phyloP scores from a whole-genome alignment of 1,140 invertebrate species.

The Drosophila kohkoa region DNA sequence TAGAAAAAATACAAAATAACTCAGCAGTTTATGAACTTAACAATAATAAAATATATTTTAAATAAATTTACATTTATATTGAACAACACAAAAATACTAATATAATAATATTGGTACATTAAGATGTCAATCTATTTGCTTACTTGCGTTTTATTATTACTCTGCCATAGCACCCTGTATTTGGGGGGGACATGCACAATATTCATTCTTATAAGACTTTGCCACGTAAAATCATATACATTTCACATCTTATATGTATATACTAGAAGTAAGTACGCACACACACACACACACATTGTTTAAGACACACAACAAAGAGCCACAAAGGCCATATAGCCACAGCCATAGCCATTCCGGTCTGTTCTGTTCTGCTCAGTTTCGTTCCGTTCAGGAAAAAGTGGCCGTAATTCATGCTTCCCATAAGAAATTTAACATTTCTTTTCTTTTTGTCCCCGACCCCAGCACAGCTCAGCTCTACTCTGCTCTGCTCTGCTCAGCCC shows the following conservation, averaged over 20 bases:
- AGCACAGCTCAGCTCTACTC: not conserved
- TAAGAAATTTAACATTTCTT: conserved; percentile 78
- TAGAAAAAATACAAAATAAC: too few species aligned
- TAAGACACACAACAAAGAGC: conserved; percentile 54
- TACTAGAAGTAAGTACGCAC: conserved; percentile 41
- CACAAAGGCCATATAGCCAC: conserved; percentile 29
- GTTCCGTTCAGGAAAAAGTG: conserved; percentile 35
- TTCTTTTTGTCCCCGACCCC: conserved; percentile 46
- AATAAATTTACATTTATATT: not conserved
- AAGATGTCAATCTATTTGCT: not conserved
- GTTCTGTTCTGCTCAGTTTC: not conserved
- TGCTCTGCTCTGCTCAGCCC: too few species aligned
- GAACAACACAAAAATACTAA: not conserved
- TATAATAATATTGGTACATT: not conserved
- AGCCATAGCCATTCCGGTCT: conserved; percentile 26
- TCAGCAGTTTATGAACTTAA: too few species aligned
- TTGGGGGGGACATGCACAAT: conserved; percentile 7
- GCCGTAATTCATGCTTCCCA: conserved; percentile 68
- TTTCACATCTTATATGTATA: conserved; percentile 47
- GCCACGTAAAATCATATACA: conserved; percentile 55
- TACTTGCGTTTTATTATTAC: not conserved
- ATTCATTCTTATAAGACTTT: conserved; percentile 58
- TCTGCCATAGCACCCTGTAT: conserved; percentile 56
- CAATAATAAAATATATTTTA: too few species aligned
- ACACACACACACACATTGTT: conserved; percentile 74